phyloP scores from a whole-genome alignment of 2,888 invertebrate genomes.

The Drosophila meridionalis region DNA sequence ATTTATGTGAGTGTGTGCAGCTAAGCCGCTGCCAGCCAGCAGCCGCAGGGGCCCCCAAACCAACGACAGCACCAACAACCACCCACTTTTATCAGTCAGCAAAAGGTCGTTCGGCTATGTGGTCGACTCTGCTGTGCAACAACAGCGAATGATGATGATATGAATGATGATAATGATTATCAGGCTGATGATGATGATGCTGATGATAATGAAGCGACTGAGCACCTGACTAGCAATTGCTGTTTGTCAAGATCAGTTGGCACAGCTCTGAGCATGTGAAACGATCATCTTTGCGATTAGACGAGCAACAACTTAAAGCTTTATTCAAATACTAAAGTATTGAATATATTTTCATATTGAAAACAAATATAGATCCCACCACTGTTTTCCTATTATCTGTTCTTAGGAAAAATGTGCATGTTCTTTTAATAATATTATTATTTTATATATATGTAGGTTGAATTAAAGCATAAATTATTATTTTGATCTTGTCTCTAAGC shows the following conservation, averaged over 20 bases:
- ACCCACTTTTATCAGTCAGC: constrained; percentile 80
- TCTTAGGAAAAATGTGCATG: background rate
- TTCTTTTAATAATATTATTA: no score
- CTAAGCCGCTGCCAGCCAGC: constrained; percentile 70
- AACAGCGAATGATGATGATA: constrained; percentile 13
- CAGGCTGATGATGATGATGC: constrained; percentile 4
- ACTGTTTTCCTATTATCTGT: background rate
- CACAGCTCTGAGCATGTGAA: constrained; percentile 17
- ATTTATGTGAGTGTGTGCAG: constrained; percentile 43
- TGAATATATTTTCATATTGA: background rate
- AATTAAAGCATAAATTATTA: background rate
- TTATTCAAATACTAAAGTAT: background rate
- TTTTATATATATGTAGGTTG: no score
- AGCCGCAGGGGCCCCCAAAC: constrained; percentile 52
- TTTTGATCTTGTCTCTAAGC: background rate
- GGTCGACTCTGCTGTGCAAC: constrained; percentile 45
- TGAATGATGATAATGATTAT: constrained; percentile 20
- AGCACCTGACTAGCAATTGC: constrained; percentile 63
- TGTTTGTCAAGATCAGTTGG: constrained; percentile 44
- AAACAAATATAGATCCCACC: background rate
- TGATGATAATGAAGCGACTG: constrained; percentile 18
- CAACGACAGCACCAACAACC: constrained; percentile 60
- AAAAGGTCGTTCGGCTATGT: constrained; percentile 76
- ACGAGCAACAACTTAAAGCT: background rate
- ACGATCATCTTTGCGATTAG: constrained; percentile 10